These are phyloP conservation scores for Hesperia comma DNA, from an alignment of 2,888 invertebrate species.

Conservation along the genomic window DNA sequence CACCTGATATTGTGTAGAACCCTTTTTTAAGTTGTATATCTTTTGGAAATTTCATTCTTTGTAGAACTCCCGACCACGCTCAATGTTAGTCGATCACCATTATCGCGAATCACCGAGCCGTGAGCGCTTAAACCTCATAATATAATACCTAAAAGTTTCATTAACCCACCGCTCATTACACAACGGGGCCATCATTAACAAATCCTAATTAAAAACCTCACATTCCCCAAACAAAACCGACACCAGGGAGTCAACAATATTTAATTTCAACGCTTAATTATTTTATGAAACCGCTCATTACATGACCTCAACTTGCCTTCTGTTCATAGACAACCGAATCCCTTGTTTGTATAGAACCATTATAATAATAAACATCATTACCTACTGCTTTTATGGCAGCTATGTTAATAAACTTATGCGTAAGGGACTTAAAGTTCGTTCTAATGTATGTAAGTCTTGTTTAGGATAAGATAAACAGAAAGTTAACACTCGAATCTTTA, in stretches of 20 bases:
- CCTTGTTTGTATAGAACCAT: slow-evolving; percentile 56
- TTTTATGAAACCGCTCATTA: slow-evolving; percentile 36
- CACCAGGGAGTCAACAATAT: slow-evolving; percentile 36
- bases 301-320: slow-evolving; percentile 38
- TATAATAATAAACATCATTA: slow-evolving; percentile 61
- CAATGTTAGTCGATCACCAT: no score
- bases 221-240: slow-evolving; percentile 41
- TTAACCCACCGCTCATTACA: slow-evolving; percentile 31
- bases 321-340: slow-evolving; percentile 44
- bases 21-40: no score
- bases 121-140: not conserved
- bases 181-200: slow-evolving; percentile 27
- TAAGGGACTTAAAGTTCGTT: slow-evolving; percentile 53
- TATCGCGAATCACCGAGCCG: no score
- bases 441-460: slow-evolving; percentile 56
- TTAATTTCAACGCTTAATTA: slow-evolving; percentile 38
- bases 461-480: slow-evolving; percentile 60
- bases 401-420: slow-evolving; percentile 58
- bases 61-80: no score
- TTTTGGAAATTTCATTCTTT: no score
- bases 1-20: no score
- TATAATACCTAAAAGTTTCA: slow-evolving; percentile 13
- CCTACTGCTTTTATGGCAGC: slow-evolving; percentile 56
- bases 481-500: slow-evolving; percentile 59
- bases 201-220: slow-evolving; percentile 36